A percentile compares a stretch with the other conserved stretches of the same genome.
These are phyloP conservation scores for Colius striatus DNA, from an alignment of 2,113 vertebrate species.

Conservation along the genomic window DNA sequence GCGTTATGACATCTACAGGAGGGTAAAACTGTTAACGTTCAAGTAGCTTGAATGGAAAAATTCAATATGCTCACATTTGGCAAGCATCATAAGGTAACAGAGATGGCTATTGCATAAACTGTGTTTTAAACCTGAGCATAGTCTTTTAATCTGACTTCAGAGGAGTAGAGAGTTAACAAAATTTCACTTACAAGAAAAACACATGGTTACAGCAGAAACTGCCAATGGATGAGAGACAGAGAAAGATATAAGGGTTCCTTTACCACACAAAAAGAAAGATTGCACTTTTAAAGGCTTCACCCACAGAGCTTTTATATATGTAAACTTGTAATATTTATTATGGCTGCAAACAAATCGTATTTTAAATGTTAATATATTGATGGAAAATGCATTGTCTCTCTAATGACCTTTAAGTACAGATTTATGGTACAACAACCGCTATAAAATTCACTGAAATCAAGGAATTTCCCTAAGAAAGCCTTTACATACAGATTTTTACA, in stretches of 20 bases:
- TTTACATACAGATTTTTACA: not conserved
- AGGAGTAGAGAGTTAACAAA: not conserved
- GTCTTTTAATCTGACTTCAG: not conserved
- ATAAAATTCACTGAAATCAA: not conserved
- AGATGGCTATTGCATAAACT: not conserved
- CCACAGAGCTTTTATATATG: too few relatives aligned
- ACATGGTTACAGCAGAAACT: not conserved
- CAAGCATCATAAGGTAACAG: not conserved
- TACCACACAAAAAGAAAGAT: not conserved
- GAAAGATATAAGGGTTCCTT: not conserved
- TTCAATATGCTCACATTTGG: not conserved
- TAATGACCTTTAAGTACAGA: not conserved
- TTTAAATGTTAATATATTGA: not conserved
- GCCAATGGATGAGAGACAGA: not conserved
- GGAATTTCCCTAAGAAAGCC: not conserved
- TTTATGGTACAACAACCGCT: rapidly evolving
- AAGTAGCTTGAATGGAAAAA: not conserved
- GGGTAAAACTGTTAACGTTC: not conserved
- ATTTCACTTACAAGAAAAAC: not conserved
- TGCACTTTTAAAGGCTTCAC: not conserved
- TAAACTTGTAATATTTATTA: not conserved
- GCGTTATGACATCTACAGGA: not conserved
- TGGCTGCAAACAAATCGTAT: not conserved
- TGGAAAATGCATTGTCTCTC: not conserved
- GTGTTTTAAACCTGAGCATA: not conserved